These are phyloP conservation scores for Aurelia sp. DNA, from an alignment of 30 jellyfish, hydroid and myxozoan genomes.

Conservation along the genomic window DNA sequence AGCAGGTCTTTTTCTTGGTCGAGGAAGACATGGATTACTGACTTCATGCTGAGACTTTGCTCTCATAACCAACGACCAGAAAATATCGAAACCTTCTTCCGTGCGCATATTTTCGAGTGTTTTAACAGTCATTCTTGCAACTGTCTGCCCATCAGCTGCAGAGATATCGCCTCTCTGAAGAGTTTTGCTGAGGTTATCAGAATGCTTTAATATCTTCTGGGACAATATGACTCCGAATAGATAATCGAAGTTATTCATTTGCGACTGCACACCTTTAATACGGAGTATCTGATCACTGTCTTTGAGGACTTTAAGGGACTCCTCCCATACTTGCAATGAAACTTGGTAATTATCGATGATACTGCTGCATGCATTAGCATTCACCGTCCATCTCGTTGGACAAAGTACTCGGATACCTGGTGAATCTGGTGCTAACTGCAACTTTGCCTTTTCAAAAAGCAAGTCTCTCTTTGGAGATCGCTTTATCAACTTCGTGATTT, in stretches of 20 bases:
- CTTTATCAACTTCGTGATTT: slow-evolving; percentile 5
- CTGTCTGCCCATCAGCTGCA: slow-evolving; percentile 33
- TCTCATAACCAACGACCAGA: slow-evolving; percentile 1
- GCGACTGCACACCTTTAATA: slow-evolving; percentile 16
- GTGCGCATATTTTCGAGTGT: neutral
- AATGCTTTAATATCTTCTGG: slow-evolving; percentile 23
- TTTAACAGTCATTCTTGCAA: slow-evolving; percentile 8
- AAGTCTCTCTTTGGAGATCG: slow-evolving; percentile 2
- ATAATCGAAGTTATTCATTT: slow-evolving; percentile 10
- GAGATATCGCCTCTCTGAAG: slow-evolving; percentile 54
- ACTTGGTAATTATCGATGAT: slow-evolving; percentile 1
- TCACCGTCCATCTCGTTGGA: slow-evolving; percentile 14
- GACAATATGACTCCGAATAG: slow-evolving; percentile 27
- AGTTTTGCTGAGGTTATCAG: slow-evolving; percentile 34
- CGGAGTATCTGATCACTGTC: neutral
- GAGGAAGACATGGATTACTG: slow-evolving; percentile 5
- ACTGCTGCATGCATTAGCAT: neutral
- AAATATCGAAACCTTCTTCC: neutral
- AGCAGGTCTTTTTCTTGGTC: slow-evolving; percentile 18
- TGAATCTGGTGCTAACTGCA: too few relatives aligned
- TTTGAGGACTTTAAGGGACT: neutral
- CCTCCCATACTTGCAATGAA: neutral
- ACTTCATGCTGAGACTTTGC: neutral
- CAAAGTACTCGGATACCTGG: too few relatives aligned
- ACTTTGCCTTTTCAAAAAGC: neutral